phyloP scores from a whole-genome alignment of 2,797 vertebrate species.

The Caiman crocodilus region DNA sequence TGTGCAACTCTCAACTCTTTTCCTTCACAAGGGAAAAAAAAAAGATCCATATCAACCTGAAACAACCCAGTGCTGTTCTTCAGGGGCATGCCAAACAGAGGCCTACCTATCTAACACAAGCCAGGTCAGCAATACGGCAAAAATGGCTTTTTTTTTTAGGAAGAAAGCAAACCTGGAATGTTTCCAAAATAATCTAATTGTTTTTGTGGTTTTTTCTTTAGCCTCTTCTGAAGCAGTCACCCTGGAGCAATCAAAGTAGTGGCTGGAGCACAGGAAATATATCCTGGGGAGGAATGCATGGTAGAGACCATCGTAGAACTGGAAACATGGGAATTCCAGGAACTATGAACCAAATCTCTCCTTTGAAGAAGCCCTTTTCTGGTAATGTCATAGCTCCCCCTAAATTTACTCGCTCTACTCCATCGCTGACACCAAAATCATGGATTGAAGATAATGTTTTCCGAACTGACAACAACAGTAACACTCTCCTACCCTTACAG shows the following conservation, averaged over 20 bases:
- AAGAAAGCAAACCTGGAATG: not conserved
- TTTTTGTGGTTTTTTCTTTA: conserved; percentile 65
- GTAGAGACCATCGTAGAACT: conserved; percentile 92
- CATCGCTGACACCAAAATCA: conserved; percentile 92
- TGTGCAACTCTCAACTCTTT: not conserved
- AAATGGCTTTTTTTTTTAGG: not conserved
- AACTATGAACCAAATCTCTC: conserved; percentile 93
- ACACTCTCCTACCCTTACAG: conserved; percentile 95
- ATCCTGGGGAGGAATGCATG: conserved; percentile 92
- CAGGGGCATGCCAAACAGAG: not conserved
- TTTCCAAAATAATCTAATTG: conserved; percentile 41
- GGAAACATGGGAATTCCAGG: conserved; percentile 92
- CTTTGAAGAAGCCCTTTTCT: conserved; percentile 96
- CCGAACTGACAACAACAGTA: conserved; percentile 97
- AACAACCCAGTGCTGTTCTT: not conserved
- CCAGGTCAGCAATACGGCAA: not conserved
- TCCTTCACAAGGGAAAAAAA: not conserved
- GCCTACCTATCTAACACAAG: not conserved
- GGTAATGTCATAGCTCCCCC: conserved; percentile 97
- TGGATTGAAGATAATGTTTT: conserved; percentile 98
- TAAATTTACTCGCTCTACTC: conserved; percentile 93
- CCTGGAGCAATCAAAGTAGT: conserved; percentile 94
- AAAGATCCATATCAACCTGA: not conserved
- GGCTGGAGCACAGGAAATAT: conserved; percentile 94
- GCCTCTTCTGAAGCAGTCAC: conserved; percentile 97